Conservation (phyloP, 2,888 invertebrate species). For the Ephialtes manifestator region DNA sequence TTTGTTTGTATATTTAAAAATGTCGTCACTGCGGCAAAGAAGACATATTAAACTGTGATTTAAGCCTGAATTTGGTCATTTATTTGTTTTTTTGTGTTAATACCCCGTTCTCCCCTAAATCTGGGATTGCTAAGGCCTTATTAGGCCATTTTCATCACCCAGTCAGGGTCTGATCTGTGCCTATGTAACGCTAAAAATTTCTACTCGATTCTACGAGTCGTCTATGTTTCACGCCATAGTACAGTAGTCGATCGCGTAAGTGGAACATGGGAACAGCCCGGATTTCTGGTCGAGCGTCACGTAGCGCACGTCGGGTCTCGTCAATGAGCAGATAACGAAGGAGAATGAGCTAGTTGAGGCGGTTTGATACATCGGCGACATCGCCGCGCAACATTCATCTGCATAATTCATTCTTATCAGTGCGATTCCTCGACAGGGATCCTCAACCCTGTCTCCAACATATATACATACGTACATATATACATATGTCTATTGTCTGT, state of each 20-base stretch:
- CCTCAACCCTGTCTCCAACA: conserved; percentile 73
- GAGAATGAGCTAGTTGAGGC: conserved; percentile 85
- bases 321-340: conserved; percentile 85
- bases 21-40: too few relatives aligned
- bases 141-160: too few relatives aligned
- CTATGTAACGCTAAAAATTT: too few relatives aligned
- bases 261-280: conserved; percentile 84
- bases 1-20: too few relatives aligned
- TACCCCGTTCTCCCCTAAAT: too few relatives aligned
- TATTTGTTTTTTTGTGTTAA: too few relatives aligned
- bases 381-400: conserved; percentile 84
- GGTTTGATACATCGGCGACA: conserved; percentile 85
- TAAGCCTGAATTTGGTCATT: too few relatives aligned
- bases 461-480: conserved; percentile 9
- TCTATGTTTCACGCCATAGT: conserved; percentile 28
- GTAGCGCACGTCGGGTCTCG: conserved; percentile 82
- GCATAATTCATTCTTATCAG: conserved; percentile 85
- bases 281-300: conserved; percentile 84
- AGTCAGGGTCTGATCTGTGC: too few relatives aligned
- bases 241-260: conserved; percentile 74
- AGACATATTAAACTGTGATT: too few relatives aligned
- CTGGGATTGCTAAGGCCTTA: too few relatives aligned
- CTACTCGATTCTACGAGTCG: not conserved
- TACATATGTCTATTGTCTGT: not conserved
- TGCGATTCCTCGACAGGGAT: conserved; percentile 82